Conservation (phyloP, 2,113 vertebrate species). For the Gymnorhina tibicen region DNA sequence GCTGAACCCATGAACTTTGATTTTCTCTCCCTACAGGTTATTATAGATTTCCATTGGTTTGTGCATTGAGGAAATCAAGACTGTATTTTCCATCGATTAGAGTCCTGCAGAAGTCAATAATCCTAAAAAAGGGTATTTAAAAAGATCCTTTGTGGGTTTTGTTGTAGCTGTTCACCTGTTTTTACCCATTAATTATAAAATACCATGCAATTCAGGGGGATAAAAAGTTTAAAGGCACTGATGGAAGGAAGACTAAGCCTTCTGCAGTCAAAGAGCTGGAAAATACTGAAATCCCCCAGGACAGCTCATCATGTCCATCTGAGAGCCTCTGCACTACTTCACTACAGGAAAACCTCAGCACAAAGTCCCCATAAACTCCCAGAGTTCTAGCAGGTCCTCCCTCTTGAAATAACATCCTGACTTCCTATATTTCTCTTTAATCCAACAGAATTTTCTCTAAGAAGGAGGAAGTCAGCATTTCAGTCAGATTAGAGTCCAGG, state of each 20-base stretch:
- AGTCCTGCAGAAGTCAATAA: background rate
- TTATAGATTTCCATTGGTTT: slow-evolving; percentile 4
- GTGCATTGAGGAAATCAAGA: background rate
- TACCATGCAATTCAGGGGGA: background rate
- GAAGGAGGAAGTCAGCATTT: background rate
- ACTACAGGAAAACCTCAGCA: background rate
- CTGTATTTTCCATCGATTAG: background rate
- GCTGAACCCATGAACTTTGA: background rate
- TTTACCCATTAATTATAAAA: background rate
- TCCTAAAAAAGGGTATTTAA: background rate
- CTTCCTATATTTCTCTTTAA: background rate
- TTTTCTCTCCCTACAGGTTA: background rate
- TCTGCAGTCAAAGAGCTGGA: background rate
- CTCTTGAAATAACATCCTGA: background rate
- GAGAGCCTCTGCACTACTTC: background rate
- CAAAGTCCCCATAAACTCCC: background rate
- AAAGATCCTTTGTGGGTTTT: background rate
- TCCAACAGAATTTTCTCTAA: background rate
- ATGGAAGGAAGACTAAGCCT: background rate
- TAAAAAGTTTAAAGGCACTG: background rate
- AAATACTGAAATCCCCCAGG: background rate
- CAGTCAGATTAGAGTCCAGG: background rate
- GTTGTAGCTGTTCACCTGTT: background rate
- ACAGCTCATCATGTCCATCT: background rate
- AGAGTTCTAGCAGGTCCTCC: background rate